Percentiles rank a stretch among this genome's conserved stretches.
Evolutionary conservation across 2,113 vertebrate species (phyloP).

Genomic region (Ranitomeya imitator): DNA sequence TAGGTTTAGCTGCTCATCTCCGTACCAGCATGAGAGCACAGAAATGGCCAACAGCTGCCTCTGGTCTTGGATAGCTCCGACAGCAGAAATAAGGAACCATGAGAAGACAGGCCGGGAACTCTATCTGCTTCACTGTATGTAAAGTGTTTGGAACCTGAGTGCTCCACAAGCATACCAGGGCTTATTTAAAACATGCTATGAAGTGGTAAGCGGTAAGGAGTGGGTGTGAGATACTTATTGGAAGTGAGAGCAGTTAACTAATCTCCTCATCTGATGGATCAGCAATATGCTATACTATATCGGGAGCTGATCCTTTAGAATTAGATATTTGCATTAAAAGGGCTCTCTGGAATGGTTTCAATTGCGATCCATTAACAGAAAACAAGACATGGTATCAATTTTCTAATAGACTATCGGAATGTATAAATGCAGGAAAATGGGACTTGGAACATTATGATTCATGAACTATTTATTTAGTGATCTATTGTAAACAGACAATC

Average conservation of each 20-base stretch:
- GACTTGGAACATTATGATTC: background rate
- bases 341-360: background rate
- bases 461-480: background rate
- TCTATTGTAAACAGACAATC: too few relatives aligned
- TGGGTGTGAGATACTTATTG: background rate
- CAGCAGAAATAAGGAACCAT: slow-evolving; percentile 8
- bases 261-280: slow-evolving; percentile 44
- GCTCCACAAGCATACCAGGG: slow-evolving; percentile 31
- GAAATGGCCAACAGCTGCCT: slow-evolving; percentile 42
- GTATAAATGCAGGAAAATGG: background rate
- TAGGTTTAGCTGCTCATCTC: slow-evolving; percentile 13
- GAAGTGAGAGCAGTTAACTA: slow-evolving; percentile 19
- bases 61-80: slow-evolving; percentile 34
- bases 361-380: background rate
- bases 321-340: background rate
- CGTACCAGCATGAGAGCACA: slow-evolving; percentile 21
- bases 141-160: slow-evolving; percentile 37
- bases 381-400: background rate
- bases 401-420: background rate
- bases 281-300: slow-evolving; percentile 49
- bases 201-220: slow-evolving; percentile 27
- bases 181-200: slow-evolving; percentile 46
- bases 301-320: background rate
- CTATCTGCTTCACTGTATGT: slow-evolving; percentile 51
- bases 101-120: slow-evolving; percentile 19